These are phyloP conservation scores for Elmis aenea DNA, from an alignment of 2,888 invertebrate genomes.

Conservation along the genomic window DNA sequence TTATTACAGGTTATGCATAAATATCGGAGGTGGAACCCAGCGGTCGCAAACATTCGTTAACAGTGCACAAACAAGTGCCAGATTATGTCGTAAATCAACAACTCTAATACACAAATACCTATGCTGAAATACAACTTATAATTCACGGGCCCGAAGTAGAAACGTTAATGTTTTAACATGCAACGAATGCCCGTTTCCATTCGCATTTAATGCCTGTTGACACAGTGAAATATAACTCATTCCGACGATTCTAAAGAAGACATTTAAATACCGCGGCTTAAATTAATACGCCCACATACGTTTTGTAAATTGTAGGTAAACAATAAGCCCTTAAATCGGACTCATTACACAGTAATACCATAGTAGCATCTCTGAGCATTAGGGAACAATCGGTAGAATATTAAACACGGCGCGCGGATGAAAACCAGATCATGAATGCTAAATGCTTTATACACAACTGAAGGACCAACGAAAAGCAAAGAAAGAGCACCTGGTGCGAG, in stretches of 20 bases:
- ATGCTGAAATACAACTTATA: too few relatives aligned
- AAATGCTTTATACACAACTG: too few relatives aligned
- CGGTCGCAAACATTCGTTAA: too few relatives aligned
- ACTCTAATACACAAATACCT: too few relatives aligned
- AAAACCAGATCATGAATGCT: too few relatives aligned
- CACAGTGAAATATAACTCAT: conserved; percentile 8
- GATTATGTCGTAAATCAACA: too few relatives aligned
- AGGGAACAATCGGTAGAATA: conserved; percentile 15
- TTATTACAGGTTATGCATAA: too few relatives aligned
- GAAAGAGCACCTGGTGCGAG: too few relatives aligned
- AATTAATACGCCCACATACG: conserved; percentile 13
- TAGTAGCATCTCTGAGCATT: conserved; percentile 8
- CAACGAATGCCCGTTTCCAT: conserved; percentile 10
- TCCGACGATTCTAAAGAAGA: conserved; percentile 8
- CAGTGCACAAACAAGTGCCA: too few relatives aligned
- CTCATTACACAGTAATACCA: conserved; percentile 14
- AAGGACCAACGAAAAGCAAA: too few relatives aligned
- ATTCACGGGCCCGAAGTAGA: too few relatives aligned
- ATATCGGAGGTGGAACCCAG: too few relatives aligned
- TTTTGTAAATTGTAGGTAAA: conserved; percentile 18
- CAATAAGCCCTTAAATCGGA: conserved; percentile 21
- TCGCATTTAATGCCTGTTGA: conserved; percentile 6
- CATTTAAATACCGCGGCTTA: conserved; percentile 11
- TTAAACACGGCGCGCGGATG: conserved; percentile 10
- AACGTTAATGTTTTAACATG: conserved; percentile 2